These are phyloP conservation scores for Lithosia quadra DNA, from an alignment of 2,888 invertebrate genomes.

Conservation along the genomic window DNA sequence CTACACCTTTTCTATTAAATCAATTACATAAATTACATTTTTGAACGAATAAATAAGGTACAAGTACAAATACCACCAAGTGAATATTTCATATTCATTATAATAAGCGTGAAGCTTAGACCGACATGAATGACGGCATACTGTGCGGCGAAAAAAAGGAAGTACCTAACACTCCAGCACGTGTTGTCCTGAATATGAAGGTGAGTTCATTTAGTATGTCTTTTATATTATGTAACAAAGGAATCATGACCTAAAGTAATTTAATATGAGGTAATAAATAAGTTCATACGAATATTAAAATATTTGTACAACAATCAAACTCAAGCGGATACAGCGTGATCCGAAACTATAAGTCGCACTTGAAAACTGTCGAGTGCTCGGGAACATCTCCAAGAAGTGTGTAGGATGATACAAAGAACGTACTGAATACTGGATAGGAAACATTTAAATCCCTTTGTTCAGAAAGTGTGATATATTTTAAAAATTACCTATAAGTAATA, in stretches of 20 bases:
- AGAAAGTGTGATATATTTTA: too few relatives aligned
- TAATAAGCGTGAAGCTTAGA: too few relatives aligned
- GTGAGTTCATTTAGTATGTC: background rate
- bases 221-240: background rate
- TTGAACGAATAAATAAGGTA: too few relatives aligned
- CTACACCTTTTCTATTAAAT: too few relatives aligned
- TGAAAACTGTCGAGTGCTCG: conserved; percentile 62
- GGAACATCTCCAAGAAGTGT: conserved; percentile 60
- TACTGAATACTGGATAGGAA: conserved; percentile 31
- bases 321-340: conserved; percentile 62
- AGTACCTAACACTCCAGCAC: too few relatives aligned
- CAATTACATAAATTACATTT: too few relatives aligned
- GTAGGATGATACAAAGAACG: conserved; percentile 57
- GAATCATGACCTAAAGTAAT: conserved; percentile 11
- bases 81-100: too few relatives aligned
- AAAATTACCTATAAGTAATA: too few relatives aligned
- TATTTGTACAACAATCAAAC: conserved; percentile 56
- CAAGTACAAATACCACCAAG: too few relatives aligned
- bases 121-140: too few relatives aligned
- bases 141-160: too few relatives aligned
- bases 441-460: background rate
- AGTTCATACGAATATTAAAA: conserved; percentile 18
- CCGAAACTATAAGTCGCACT: conserved; percentile 69
- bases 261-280: conserved; percentile 30
- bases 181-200: background rate